Evolutionary conservation across 1,140 invertebrate species (phyloP).

Genomic region (Drosophila pandora): DNA sequence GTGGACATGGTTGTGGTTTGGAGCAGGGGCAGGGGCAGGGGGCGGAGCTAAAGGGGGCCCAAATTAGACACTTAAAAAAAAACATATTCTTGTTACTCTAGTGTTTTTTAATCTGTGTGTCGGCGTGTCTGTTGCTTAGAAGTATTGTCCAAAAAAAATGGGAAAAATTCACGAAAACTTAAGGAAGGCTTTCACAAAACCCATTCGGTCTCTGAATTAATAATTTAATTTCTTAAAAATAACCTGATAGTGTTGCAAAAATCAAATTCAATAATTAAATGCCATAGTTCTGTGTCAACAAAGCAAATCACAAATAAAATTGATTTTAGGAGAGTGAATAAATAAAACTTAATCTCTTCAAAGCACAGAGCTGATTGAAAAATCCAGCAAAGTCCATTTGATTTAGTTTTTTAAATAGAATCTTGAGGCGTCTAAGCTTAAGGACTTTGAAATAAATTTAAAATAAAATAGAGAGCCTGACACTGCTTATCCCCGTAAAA

Average conservation of each 20-base stretch:
- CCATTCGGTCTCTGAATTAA: too few species aligned
- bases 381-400: too few species aligned
- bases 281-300: too few species aligned
- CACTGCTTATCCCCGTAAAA: neutral
- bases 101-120: slow-evolving; percentile 31
- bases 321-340: neutral
- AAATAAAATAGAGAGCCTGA: neutral
- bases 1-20: neutral
- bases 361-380: too few species aligned
- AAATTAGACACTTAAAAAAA: too few species aligned
- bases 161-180: neutral
- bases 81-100: neutral
- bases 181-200: neutral
- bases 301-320: neutral
- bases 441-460: neutral
- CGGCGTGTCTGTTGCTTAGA: slow-evolving; percentile 3
- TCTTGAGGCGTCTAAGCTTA: neutral
- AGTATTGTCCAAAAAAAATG: neutral
- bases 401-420: neutral
- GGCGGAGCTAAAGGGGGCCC: neutral
- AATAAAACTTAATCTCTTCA: neutral
- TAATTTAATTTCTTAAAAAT: too few species aligned
- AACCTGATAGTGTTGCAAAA: too few species aligned
- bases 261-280: too few species aligned
- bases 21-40: neutral